These are phyloP conservation scores for Poecilia latipinna DNA, from an alignment of 2,113 vertebrate species.

Conservation along the genomic window DNA sequence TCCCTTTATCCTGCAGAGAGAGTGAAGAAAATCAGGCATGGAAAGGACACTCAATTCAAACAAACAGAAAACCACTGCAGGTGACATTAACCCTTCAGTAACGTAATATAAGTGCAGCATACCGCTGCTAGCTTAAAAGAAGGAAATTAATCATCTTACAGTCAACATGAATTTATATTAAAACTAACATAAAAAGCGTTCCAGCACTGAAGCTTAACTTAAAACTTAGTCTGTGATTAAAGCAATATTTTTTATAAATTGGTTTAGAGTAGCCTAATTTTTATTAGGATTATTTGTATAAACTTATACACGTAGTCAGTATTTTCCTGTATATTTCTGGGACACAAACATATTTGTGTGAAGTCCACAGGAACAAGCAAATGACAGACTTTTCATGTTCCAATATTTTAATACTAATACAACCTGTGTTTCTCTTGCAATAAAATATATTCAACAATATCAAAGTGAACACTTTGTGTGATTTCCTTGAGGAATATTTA, in stretches of 20 bases:
- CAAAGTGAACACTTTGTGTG: too few species aligned
- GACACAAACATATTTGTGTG: neutral
- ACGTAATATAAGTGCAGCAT: too few species aligned
- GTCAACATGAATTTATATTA: neutral
- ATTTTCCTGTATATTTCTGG: too few species aligned
- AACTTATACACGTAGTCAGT: too few species aligned
- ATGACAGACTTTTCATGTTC: neutral
- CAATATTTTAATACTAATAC: too few species aligned
- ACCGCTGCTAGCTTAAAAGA: neutral
- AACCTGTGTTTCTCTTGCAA: too few species aligned
- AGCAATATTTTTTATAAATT: neutral
- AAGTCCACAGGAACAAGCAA: neutral
- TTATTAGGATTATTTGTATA: neutral
- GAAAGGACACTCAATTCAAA: neutral
- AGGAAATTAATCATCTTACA: neutral
- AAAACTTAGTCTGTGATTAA: neutral
- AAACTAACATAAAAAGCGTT: neutral
- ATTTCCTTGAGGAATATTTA: neutral
- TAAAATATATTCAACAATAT: too few species aligned
- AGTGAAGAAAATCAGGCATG: neutral
- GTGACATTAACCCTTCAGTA: neutral
- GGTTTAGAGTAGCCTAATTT: neutral
- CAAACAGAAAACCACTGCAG: neutral
- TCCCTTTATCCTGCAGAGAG: constrained; percentile 83
- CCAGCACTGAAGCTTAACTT: neutral